Base-by-base conservation (phyloP, 2,113 vertebrate genomes). In the Mionectes macconnelli region DNA sequence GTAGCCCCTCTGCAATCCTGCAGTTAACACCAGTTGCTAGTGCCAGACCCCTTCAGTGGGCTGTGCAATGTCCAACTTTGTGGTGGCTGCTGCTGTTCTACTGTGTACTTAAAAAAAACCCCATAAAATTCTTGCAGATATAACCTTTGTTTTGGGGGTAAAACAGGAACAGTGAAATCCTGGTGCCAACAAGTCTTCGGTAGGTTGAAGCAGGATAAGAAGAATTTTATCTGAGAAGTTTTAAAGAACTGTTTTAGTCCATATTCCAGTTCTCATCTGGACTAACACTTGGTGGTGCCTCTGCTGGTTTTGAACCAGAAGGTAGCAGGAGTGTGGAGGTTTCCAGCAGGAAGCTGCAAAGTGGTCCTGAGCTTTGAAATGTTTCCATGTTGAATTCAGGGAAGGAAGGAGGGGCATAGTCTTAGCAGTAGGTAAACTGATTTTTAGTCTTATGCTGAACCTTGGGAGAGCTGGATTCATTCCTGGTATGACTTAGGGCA, bases 21-120 rank as follows among this genome's bases (percentile, higher is more conserved):
- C 81, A 91, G 81, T 97, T 97, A 96, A 96, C 95, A 95, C 93
- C 44, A n/a, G 56, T 60, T 80, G 47, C 84, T 90, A 33, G 72
- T 97, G 94, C 96, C 94, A 96, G 96, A 72, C 76, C 83, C 85
- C 68, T 92, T 90, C 68, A 4, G 0, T 50, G 68, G 74, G 22
- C 44, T 75, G 56, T 86, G 68, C 56, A 70, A 81, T 63, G 35
- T 80, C 72, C 88, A 86, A 57, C 50, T 35, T 77, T 86, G 84
- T 56, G 22, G 63, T 91, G 75, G 75, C 67, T 93, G 60, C 64
- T 95, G 72, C 63, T 67, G 9, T 88, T 96, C 56, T 92, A 30
- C 73, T 63, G 44, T 23, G 30, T 30, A 39, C 35, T 77, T 1
- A 42, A 67, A 59, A 60, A 42, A 24, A 62, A n/a, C n/a, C 20